Base-by-base conservation (phyloP, 2,113 vertebrate genomes). In the Leptodactylus fuscus region DNA sequence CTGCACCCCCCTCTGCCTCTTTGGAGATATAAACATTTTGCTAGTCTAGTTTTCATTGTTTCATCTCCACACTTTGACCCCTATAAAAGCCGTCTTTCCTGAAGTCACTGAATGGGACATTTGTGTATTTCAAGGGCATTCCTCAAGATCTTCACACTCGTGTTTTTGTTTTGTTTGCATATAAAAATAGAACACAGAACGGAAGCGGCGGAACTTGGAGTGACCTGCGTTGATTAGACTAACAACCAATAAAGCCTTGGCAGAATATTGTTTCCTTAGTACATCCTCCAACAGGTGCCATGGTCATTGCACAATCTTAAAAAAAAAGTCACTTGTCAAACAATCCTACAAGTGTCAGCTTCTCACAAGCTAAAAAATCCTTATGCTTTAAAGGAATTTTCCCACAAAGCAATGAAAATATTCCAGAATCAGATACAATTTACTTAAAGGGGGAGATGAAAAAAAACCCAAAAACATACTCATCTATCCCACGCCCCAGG, bases 131-230 rank as follows among this genome's bases (percentile, higher is more conserved):
- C 49, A 78, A 78, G 75, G 75, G 58, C 49, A 38, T 78, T 44
- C 36, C 58, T 32, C 12, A 46, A 46, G 55, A 62, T 65, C 78
- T 65, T 81, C 41, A 81, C 78, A 81, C 46, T 81, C 32, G 41
- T 65, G 78, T 29, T 65, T 48, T 81, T 65, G 58, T 65, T 80
- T 81, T 81, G 78, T 22, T 81, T 65, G 78, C 27, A 27, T 81
- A 24, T 81, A 65, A 65, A 65, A 65, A 81, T 81, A 81, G 38
- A 13, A 58, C 38, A 48, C 46, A 24, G 34, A 44, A 22, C 34
- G 27, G 38, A 29, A 48, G 6, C n/a, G 34, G 38, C n/a, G 13
- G 51, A 27, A 12, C 18, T 27, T 34, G 5, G 22, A 10, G 1
- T 58, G 51, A 58, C 76, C 76, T 24, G 20, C 7, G 5, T 11